A percentile compares a stretch with the other conserved stretches of the same genome.
Evolutionary conservation across 1,140 invertebrate genomes (phyloP).

Genomic region (Latrodectus geometricus): DNA sequence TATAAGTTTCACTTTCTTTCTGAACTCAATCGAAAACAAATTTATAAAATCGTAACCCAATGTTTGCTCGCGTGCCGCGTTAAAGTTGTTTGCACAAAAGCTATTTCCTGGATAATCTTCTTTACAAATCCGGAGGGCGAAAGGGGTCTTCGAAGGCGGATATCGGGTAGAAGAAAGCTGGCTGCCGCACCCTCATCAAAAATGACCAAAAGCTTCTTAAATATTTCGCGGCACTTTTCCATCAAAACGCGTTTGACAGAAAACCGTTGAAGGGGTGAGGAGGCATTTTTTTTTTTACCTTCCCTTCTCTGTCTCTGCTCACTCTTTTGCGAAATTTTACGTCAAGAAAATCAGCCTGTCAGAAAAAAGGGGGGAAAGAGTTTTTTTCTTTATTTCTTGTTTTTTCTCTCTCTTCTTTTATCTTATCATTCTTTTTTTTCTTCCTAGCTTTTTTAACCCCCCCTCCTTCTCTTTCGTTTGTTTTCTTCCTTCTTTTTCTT

Average conservation of each 20-base stretch:
- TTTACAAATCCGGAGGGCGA: neutral
- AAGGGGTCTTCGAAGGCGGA: neutral
- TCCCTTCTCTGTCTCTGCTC: conserved; percentile 25
- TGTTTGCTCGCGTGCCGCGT: conserved; percentile 14
- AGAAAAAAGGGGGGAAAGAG: neutral
- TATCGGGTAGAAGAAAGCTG: neutral
- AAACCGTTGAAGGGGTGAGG: conserved; percentile 31
- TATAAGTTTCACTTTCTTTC: too few relatives aligned
- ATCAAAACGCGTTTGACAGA: conserved; percentile 27
- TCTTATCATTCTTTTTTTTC: conserved; percentile 16
- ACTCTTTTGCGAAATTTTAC: conserved; percentile 39
- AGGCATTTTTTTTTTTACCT: neutral
- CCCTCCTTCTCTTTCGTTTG: neutral
- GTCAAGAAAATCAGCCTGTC: conserved; percentile 24
- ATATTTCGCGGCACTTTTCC: conserved; percentile 15
- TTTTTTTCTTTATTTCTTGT: neutral
- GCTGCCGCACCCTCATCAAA: neutral
- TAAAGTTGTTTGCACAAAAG: neutral
- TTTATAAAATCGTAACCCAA: neutral
- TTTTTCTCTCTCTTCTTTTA: conserved; percentile 14
- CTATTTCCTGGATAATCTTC: neutral
- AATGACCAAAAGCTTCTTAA: conserved; percentile 30
- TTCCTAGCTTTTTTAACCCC: neutral
- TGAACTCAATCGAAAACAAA: too few relatives aligned
- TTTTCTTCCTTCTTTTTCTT: conserved; percentile 5